Percentiles rank a stretch among this genome's conserved stretches.
phyloP scores from a whole-genome alignment of 2,113 vertebrate genomes.

The Holacanthus passer region DNA sequence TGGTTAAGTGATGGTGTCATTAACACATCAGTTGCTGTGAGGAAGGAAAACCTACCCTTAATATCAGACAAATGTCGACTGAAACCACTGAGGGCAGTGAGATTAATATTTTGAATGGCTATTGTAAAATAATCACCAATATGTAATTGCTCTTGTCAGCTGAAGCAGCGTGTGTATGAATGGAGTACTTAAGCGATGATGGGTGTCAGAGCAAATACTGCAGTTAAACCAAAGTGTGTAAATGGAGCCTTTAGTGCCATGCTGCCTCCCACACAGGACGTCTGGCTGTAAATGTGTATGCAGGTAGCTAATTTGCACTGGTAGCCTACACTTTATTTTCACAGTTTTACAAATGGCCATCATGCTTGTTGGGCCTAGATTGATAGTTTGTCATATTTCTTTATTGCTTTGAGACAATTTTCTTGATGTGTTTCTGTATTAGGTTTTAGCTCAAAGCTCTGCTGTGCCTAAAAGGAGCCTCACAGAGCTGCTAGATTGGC shows the following conservation, averaged over 20 bases:
- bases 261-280: slow-evolving; percentile 79
- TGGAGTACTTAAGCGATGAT: slow-evolving; percentile 78
- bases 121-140: slow-evolving; percentile 77
- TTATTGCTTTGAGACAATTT: not conserved
- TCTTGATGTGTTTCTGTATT: not conserved
- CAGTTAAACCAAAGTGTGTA: slow-evolving; percentile 83
- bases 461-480: not conserved
- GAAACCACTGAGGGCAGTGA: slow-evolving; percentile 65
- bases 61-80: slow-evolving; percentile 69
- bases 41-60: slow-evolving; percentile 41
- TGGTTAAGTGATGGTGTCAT: slow-evolving; percentile 56
- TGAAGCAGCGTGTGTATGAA: slow-evolving; percentile 75
- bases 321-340: slow-evolving; percentile 41
- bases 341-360: slow-evolving; percentile 37
- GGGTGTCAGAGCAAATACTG: slow-evolving; percentile 79
- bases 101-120: slow-evolving; percentile 76
- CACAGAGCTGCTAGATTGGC: not conserved
- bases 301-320: slow-evolving; percentile 70
- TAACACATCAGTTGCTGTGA: slow-evolving; percentile 66
- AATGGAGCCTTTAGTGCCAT: slow-evolving; percentile 82
- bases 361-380: slow-evolving; percentile 24
- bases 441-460: too few relatives aligned
- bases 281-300: slow-evolving; percentile 66
- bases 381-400: slow-evolving; percentile 27
- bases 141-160: slow-evolving; percentile 71